Conservation (phyloP, 2,888 invertebrate species). For the Noctua janthina region DNA sequence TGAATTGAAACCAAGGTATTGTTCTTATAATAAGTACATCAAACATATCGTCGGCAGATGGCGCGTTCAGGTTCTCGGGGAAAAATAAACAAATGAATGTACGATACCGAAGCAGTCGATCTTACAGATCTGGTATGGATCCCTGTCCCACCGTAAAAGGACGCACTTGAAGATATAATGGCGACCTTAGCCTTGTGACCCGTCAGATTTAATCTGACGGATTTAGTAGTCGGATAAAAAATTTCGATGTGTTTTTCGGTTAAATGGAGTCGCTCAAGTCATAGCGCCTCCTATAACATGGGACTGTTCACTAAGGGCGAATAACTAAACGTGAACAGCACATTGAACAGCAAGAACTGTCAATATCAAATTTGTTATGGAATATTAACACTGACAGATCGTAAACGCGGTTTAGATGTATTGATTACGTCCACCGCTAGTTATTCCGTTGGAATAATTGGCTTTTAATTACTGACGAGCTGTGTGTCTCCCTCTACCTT, state of each 20-base stretch:
- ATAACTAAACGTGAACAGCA: background rate
- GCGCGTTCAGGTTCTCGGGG: background rate
- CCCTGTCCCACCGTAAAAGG: background rate
- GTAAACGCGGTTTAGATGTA: background rate
- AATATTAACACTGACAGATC: background rate
- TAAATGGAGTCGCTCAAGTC: background rate
- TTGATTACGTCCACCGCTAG: too few relatives aligned
- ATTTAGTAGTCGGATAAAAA: background rate
- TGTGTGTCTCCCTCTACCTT: background rate
- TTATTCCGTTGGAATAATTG: background rate
- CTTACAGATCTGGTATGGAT: background rate
- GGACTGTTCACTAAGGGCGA: background rate
- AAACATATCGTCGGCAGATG: background rate
- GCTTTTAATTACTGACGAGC: background rate
- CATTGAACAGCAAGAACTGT: background rate
- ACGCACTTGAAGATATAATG: background rate
- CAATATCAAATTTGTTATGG: background rate
- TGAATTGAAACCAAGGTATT: background rate
- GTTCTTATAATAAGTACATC: background rate
- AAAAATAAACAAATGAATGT: background rate
- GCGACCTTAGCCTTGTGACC: constrained; percentile 17
- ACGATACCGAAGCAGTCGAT: background rate
- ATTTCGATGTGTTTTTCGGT: background rate
- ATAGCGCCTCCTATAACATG: background rate
- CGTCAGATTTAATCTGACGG: constrained; percentile 18